Evolutionary conservation across 1,140 invertebrate species (phyloP).

Genomic region (Theocolax elegans): DNA sequence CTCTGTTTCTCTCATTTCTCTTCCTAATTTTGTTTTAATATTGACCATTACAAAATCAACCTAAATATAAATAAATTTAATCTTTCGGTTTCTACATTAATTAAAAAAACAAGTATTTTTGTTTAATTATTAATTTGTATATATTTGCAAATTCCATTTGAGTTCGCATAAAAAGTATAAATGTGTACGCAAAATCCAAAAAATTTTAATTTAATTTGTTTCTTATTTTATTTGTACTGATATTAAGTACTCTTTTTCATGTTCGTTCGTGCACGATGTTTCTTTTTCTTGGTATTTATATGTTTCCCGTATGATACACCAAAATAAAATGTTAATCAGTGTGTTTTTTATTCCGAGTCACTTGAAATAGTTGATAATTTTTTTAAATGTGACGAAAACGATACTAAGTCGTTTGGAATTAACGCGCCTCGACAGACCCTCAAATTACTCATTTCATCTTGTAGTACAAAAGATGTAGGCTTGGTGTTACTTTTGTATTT

Average conservation of each 20-base stretch:
- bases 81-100: too few species aligned
- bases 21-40: too few species aligned
- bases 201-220: background rate
- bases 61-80: too few species aligned
- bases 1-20: conserved; percentile 9
- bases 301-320: too few species aligned
- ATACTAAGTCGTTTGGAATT: too few species aligned
- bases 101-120: too few species aligned
- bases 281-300: background rate
- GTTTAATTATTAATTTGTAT: background rate
- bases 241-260: background rate
- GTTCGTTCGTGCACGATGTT: conserved; percentile 3
- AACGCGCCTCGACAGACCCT: conserved; percentile 2
- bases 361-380: too few species aligned
- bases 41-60: too few species aligned
- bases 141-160: conserved; percentile 1
- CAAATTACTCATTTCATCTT: background rate
- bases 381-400: too few species aligned
- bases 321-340: background rate
- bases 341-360: background rate
- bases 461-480: background rate
- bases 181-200: background rate
- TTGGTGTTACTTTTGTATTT: background rate
- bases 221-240: background rate
- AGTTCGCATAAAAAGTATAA: conserved; percentile 15